phyloP scores from a whole-genome alignment of 2,797 vertebrate genomes.

The Leuciscus waleckii region DNA sequence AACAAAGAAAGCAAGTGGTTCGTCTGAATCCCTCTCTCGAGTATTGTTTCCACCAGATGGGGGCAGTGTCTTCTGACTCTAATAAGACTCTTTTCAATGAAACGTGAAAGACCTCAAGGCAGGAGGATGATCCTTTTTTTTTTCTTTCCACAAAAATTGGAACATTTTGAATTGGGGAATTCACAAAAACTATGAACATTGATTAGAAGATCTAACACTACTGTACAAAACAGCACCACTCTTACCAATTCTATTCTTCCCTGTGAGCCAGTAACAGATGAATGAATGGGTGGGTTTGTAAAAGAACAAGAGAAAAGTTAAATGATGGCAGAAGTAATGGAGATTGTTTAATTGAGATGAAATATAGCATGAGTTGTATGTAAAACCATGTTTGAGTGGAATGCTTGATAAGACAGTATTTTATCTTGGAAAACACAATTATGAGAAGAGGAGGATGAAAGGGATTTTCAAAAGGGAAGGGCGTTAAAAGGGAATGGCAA shows the following conservation, averaged over 20 bases:
- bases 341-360: neutral
- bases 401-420: neutral
- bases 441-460: slow-evolving; percentile 25
- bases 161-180: neutral
- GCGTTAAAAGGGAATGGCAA: neutral
- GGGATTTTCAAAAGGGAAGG: slow-evolving; percentile 9
- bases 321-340: neutral
- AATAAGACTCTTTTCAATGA: neutral
- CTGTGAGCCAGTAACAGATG: slow-evolving; percentile 78
- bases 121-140: neutral
- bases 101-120: neutral
- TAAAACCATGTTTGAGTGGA: slow-evolving; percentile 13
- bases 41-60: slow-evolving; percentile 50
- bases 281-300: slow-evolving; percentile 10
- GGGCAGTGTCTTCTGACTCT: slow-evolving; percentile 40
- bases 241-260: slow-evolving; percentile 91
- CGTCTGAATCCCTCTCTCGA: neutral
- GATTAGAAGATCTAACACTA: slow-evolving; percentile 54
- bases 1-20: neutral
- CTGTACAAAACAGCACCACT: slow-evolving; percentile 53
- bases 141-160: neutral
- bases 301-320: slow-evolving; percentile 15
- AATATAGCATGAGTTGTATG: neutral
- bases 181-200: neutral
- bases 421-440: neutral